Percentiles rank a stretch among this genome's conserved stretches.
Conservation (phyloP, 2,797 vertebrate genomes). For the Macrochelys suwanniensis region DNA sequence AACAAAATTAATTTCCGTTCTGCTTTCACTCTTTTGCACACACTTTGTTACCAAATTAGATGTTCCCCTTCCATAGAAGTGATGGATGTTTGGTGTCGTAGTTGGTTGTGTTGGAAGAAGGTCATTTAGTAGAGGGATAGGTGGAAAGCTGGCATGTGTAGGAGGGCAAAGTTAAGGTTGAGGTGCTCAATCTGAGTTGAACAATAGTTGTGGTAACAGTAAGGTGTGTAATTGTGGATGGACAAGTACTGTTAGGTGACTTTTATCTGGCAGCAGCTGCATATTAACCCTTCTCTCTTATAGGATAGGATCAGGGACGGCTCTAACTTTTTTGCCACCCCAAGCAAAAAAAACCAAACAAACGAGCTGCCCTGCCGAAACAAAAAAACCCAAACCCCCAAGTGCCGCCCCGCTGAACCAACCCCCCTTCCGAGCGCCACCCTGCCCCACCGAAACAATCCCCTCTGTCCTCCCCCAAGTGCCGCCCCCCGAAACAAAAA, state of each 20-base stretch:
- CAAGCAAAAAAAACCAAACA: too few species aligned
- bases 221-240: not conserved
- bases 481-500: too few species aligned
- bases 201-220: not conserved
- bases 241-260: not conserved
- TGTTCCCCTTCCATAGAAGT: not conserved
- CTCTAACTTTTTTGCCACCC: too few species aligned
- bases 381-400: too few species aligned
- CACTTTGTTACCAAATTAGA: not conserved
- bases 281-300: not conserved
- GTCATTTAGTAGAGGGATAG: not conserved
- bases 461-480: too few species aligned
- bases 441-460: too few species aligned
- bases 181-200: not conserved
- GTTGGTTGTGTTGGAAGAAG: not conserved
- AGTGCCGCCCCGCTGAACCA: too few species aligned
- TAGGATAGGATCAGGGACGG: not conserved
- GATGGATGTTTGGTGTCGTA: not conserved
- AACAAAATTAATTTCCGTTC: not conserved
- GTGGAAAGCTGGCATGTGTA: not conserved
- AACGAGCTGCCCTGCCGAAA: too few species aligned
- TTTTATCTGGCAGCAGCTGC: constrained; percentile 1
- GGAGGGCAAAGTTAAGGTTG: not conserved
- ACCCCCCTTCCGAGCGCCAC: too few species aligned
- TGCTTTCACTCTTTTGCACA: not conserved